phyloP scores from a whole-genome alignment of 2,113 vertebrate species.

The Pelodiscus sinensis region DNA sequence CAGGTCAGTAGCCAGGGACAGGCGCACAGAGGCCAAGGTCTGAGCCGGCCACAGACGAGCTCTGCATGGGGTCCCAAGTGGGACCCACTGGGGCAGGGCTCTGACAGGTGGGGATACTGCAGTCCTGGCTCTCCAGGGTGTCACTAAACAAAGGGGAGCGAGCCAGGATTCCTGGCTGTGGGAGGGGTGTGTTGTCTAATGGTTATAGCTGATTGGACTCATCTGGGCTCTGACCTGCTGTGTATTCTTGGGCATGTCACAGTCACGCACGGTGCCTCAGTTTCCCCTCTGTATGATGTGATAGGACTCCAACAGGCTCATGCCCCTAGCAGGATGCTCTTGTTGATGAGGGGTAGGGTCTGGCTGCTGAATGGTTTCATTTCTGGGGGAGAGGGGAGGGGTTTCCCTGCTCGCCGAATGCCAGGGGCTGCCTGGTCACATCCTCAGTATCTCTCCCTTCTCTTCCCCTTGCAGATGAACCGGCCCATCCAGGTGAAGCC shows the following conservation, averaged over 20 bases:
- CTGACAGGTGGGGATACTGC: not conserved
- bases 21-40: not conserved
- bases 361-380: not conserved
- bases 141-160: not conserved
- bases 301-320: not conserved
- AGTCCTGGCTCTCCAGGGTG: not conserved
- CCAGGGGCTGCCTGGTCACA: not conserved
- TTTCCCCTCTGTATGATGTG: not conserved
- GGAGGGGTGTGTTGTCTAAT: not conserved
- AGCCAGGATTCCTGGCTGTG: not conserved
- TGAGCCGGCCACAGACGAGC: not conserved
- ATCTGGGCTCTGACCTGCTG: not conserved
- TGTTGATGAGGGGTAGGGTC: not conserved
- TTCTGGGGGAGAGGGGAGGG: not conserved
- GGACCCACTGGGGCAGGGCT: not conserved
- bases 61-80: not conserved
- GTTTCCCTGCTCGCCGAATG: not conserved
- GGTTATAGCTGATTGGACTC: not conserved
- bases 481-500: constrained; percentile 96
- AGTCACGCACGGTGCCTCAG: not conserved
- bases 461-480: constrained; percentile 87
- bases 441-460: constrained; percentile 29
- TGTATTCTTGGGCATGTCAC: not conserved
- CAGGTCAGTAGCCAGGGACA: not conserved
- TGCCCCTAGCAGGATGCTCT: not conserved